Evolutionary conservation across 2,113 vertebrate species (phyloP), one percentile per base, ranked within the genome.

Genomic region (Dromaius novaehollandiae): DNA sequence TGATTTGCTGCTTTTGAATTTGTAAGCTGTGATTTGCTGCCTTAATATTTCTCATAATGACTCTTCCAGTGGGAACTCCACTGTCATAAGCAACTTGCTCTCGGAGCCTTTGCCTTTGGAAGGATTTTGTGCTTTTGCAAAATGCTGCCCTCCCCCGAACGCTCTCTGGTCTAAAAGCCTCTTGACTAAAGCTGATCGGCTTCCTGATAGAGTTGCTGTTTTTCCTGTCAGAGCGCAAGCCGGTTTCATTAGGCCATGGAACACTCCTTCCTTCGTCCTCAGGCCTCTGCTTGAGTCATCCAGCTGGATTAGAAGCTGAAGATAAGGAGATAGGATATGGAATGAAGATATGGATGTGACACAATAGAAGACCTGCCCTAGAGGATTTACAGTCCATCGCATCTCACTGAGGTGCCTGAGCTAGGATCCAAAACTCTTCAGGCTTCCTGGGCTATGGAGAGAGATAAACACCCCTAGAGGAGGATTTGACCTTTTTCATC

Each of bases 1-100:
- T 95, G 61, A 82, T 26, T 83, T 94, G 10, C 0, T 74, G 75
- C 81, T 90, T 96, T 93, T 91, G 85, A 82, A 75, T 90, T 91
- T 94, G 76, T 56, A 79, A 90, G 48, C 38, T 90, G 64, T 78
- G 82, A 92, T 88, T 95, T 91, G 80, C 85, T 97, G 76, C 82
- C 82, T 95, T 86, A 81, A 36, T 28, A 6, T 18, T 88, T 55
- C 74, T 95, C 38, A 24, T 61, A 42, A 36, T 53, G 76, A 88
- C 50, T 90, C 6, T 83, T 89, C 60, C n/a, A 71, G 70, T 60
- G 73, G 32, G 38, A 86, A 65, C 53, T 76, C 20, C 68, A 10
- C 46, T 77, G 36, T 75, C 55, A 26, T 30, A 81, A 93, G 86
- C 32, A 76, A 46, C 32, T 48, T 80, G 19, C 71, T 90, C 55